Conservation (phyloP, 2,797 vertebrate genomes). For the Hozukius guyotensis region DNA sequence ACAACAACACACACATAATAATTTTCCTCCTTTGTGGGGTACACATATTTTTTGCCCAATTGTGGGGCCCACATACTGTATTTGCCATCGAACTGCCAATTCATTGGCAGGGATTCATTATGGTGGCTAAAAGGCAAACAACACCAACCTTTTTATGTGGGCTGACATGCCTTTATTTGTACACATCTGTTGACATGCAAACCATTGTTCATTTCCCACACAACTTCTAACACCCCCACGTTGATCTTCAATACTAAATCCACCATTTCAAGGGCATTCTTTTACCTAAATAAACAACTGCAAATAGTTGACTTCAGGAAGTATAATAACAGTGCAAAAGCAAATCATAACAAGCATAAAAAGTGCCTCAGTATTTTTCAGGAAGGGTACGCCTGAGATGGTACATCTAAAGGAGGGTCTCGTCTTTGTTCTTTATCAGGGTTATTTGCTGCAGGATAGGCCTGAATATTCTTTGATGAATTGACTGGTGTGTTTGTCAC, state of each 20-base stretch:
- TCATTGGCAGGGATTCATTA: constrained; percentile 26
- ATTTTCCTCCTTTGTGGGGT: background rate
- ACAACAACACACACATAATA: background rate
- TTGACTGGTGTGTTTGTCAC: background rate
- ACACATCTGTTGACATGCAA: constrained; percentile 17
- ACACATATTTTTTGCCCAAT: background rate
- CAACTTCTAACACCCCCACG: background rate
- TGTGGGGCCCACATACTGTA: constrained; percentile 1
- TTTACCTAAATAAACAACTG: background rate
- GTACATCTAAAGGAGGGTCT: background rate
- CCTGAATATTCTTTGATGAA: constrained; percentile 3
- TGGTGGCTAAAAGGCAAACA: constrained; percentile 26
- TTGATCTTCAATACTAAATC: constrained; percentile 22
- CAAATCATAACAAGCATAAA: constrained; percentile 12
- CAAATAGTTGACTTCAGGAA: constrained; percentile 17
- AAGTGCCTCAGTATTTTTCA: background rate
- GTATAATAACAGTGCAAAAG: background rate
- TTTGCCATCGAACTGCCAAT: constrained; percentile 40
- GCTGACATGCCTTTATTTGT: constrained; percentile 22
- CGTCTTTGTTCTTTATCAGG: constrained; percentile 18
- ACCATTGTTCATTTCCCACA: constrained; percentile 2
- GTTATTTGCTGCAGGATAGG: constrained; percentile 11
- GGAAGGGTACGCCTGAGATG: background rate
- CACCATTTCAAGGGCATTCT: constrained; percentile 14
- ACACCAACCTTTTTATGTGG: background rate